These are phyloP conservation scores for Ephydatia muelleri DNA, from an alignment of 37 sponge, comb jelly and placozoan genomes.

Conservation along the genomic window DNA sequence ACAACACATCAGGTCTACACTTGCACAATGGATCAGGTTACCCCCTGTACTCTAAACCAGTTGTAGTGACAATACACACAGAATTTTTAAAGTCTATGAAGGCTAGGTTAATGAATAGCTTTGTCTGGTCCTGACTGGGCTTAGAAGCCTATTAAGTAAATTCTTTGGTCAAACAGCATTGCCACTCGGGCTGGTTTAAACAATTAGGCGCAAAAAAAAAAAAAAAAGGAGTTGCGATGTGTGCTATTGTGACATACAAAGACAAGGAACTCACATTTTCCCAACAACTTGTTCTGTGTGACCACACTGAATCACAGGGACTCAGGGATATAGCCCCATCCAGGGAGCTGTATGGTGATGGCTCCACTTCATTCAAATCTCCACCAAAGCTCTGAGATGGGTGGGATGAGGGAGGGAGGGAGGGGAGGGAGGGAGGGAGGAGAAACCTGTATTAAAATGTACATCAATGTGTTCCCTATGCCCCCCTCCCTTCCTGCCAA, in stretches of 20 bases:
- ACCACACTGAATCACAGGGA: slow-evolving; percentile 2
- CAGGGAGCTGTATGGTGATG: slow-evolving; percentile 31
- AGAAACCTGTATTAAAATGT: neutral
- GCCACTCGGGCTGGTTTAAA: no score
- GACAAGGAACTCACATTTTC: neutral
- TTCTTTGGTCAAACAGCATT: no score
- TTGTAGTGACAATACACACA: neutral
- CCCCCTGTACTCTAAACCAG: neutral
- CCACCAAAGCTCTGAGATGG: slow-evolving; percentile 24
- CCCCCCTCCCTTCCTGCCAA: neutral
- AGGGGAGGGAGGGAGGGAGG: slow-evolving; percentile 2
- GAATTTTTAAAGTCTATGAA: neutral
- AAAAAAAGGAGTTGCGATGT: neutral
- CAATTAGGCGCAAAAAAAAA: neutral
- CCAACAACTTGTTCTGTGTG: neutral
- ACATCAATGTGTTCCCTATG: no score
- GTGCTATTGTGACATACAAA: no score
- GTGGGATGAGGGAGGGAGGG: neutral
- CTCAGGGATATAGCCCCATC: slow-evolving; percentile 10
- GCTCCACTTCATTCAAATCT: neutral
- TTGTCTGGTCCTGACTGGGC: neutral
- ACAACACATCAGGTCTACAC: neutral
- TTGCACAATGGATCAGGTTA: neutral
- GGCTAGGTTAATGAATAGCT: neutral
- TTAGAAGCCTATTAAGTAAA: neutral